A percentile compares a stretch with the other conserved stretches of the same genome.
Evolutionary conservation across 1,140 invertebrate species (phyloP).

Genomic region (Bombus haemorrhoidalis): DNA sequence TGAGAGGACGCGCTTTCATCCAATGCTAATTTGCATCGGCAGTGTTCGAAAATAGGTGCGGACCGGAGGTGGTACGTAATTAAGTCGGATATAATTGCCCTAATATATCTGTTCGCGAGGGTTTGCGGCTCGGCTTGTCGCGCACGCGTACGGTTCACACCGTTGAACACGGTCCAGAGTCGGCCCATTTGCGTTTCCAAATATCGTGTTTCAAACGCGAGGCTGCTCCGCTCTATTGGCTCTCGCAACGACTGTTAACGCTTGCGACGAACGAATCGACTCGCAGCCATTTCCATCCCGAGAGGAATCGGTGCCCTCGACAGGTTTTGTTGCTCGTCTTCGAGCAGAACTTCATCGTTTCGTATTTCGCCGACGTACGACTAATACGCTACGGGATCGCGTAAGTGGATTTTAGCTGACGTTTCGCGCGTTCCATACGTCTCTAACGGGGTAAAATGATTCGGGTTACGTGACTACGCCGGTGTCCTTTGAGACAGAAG

Average conservation of each 20-base stretch:
- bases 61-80: constrained; percentile 63
- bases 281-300: too few species aligned
- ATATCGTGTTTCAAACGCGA: constrained; percentile 56
- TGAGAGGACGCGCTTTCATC: background rate
- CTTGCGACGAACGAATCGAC: too few species aligned
- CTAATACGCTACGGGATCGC: background rate
- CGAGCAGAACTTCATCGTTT: background rate
- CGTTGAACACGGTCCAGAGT: background rate
- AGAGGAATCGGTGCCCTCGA: too few species aligned
- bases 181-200: constrained; percentile 54
- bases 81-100: constrained; percentile 72
- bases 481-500: constrained; percentile 37
- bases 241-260: background rate
- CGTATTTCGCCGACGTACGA: background rate
- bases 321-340: too few species aligned
- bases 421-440: constrained; percentile 2
- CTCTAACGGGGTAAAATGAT: constrained; percentile 39
- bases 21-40: constrained; percentile 32
- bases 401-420: constrained; percentile 14
- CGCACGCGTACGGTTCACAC: constrained; percentile 7
- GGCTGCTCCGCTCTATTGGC: background rate
- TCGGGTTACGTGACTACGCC: constrained; percentile 53
- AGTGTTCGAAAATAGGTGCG: constrained; percentile 34
- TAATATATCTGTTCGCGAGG: constrained; percentile 59
- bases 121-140: background rate